Evolutionary conservation across 2,797 vertebrate genomes (phyloP), one percentile per base, ranked within the genome.

Genomic region (Propithecus deckenii): DNA sequence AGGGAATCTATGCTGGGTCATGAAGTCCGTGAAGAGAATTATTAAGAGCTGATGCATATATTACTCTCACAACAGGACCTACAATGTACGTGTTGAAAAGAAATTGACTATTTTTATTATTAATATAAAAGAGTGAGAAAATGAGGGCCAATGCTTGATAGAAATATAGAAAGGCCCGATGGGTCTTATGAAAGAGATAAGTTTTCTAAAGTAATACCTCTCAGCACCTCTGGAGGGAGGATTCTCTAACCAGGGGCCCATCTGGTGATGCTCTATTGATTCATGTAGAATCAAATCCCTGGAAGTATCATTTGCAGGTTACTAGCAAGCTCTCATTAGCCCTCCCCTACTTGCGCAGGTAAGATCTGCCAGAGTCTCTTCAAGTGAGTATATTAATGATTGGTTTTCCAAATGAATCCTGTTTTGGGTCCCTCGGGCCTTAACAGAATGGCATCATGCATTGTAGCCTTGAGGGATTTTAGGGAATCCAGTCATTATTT

Each of bases 11-110:
- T 4, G 17, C 74, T 10, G 23, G 30, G 50, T 55, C 57, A 20
- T 7, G 18, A 43, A 22, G 32, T 38, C 67, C 46, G 14, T n/a
- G 65, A 30, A 89, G 18, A 43, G 17, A 71, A 50, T 41, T 35
- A 18, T 7, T 10, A 6, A 35, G 7, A 63, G 59, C 59, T 5
- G 9, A 23, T 2, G 3, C 15, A 18, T 0, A 18, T 30, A 30
- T n/a, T 17, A 22, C 59, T 14, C 48, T 78, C 57, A 23, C 65
- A 43, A 30, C 52, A 41, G 57, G 32, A 20, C 30, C 38, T 32
- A 57, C 48, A 18, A 41, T 22, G 32, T 2, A 30, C 14, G 5
- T 23, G 46, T 25, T 57, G 3, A 7, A 79, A 79, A 69, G 79
- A 55, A 12, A 59, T 69, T 7, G n/a, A 41, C 38, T 71, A 30